A percentile compares a stretch with the other conserved stretches of the same genome.
phyloP scores from a whole-genome alignment of 1,140 invertebrate genomes.

The Philotrypesis tridentata region DNA sequence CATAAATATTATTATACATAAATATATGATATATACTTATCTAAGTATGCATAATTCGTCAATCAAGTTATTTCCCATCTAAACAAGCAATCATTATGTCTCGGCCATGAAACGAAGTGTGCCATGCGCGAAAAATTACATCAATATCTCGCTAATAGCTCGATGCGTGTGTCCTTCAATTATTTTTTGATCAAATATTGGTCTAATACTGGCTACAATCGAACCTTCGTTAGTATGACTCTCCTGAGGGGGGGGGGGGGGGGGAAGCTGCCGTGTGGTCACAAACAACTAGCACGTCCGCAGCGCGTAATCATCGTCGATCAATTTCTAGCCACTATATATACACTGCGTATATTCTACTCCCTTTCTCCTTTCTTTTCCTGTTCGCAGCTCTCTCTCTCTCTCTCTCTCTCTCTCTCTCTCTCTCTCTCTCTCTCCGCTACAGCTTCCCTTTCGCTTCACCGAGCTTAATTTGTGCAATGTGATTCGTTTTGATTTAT shows the following conservation, averaged over 20 bases:
- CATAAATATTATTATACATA: no score
- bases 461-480: conserved; percentile 4
- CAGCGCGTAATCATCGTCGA: neutral
- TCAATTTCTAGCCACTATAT: neutral
- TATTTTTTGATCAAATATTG: conserved; percentile 9
- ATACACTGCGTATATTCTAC: no score
- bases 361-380: neutral
- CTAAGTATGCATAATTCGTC: no score
- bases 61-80: neutral
- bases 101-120: neutral
- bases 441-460: neutral
- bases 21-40: no score
- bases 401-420: no score
- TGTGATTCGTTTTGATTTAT: conserved; percentile 5
- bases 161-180: neutral
- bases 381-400: no score
- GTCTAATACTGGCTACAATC: neutral
- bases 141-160: neutral
- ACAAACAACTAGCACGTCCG: neutral
- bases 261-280: neutral
- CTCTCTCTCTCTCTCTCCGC: neutral
- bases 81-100: neutral
- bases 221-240: neutral
- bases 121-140: neutral
- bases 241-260: neutral